phyloP scores from a whole-genome alignment of 2,113 vertebrate species.

The Rattus rattus region DNA sequence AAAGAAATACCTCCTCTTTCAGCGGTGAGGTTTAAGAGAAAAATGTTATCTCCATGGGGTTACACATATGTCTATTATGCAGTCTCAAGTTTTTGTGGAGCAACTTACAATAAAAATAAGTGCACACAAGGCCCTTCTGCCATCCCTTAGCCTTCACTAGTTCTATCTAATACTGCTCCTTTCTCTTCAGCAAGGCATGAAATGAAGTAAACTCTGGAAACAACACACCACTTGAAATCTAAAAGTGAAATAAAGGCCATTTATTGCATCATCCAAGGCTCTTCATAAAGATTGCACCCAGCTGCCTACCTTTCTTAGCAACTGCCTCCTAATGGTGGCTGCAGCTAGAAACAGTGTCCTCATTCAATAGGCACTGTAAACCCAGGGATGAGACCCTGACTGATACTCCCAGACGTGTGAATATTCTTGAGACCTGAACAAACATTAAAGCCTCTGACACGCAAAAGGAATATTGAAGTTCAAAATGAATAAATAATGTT shows the following conservation, averaged over 20 bases:
- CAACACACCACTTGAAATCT: not conserved
- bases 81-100: not conserved
- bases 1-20: slow-evolving; percentile 23
- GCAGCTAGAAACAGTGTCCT: slow-evolving; percentile 30
- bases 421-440: slow-evolving; percentile 29
- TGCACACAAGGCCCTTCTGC: not conserved
- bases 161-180: not conserved
- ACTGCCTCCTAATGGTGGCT: slow-evolving; percentile 8
- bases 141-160: not conserved
- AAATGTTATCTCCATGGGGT: not conserved
- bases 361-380: not conserved
- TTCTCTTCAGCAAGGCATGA: not conserved
- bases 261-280: slow-evolving; percentile 24
- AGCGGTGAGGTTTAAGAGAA: not conserved
- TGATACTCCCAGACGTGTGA: not conserved
- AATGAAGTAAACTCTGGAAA: slow-evolving; percentile 38
- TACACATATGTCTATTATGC: not conserved
- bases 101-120: not conserved
- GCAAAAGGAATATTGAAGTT: slow-evolving; percentile 12
- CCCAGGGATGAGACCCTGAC: not conserved
- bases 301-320: slow-evolving; percentile 30
- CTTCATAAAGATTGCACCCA: slow-evolving; percentile 32
- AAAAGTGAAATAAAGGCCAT: slow-evolving; percentile 3
- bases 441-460: not conserved
- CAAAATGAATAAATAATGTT: slow-evolving; percentile 20